phyloP scores from a whole-genome alignment of 2,797 vertebrate species.

The Sylvilagus floridanus region DNA sequence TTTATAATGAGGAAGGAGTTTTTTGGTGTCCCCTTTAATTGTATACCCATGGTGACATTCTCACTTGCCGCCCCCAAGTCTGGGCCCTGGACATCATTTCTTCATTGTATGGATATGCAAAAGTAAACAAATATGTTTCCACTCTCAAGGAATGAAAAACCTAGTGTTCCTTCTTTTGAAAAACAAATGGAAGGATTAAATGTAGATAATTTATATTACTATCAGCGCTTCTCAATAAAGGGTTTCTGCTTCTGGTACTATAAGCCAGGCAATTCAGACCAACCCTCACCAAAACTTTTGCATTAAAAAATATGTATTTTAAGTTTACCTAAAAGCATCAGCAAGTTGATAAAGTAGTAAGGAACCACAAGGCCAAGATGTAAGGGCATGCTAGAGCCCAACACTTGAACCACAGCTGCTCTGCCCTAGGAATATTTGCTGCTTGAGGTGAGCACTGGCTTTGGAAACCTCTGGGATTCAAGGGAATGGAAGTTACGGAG shows the following conservation, averaged over 20 bases:
- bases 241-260: not conserved
- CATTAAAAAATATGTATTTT: not conserved
- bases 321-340: not conserved
- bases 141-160: slow-evolving; percentile 21
- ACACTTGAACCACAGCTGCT: too few species aligned
- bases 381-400: not conserved
- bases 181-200: slow-evolving; percentile 67
- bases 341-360: not conserved
- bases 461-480: not conserved
- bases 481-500: not conserved
- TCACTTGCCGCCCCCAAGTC: not conserved
- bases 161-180: slow-evolving; percentile 61
- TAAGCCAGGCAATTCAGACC: not conserved
- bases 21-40: not conserved
- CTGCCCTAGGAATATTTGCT: not conserved
- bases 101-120: not conserved
- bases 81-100: not conserved
- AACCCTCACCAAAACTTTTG: not conserved
- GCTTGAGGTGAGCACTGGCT: not conserved
- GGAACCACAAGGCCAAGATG: not conserved
- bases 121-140: slow-evolving; percentile 11
- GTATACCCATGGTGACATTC: not conserved
- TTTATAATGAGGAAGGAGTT: not conserved
- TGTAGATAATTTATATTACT: slow-evolving; percentile 62
- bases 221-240: not conserved